Percentiles rank a stretch among this genome's conserved stretches.
Evolutionary conservation across 2,113 vertebrate genomes (phyloP).

Genomic region (Oxyura jamaicensis): DNA sequence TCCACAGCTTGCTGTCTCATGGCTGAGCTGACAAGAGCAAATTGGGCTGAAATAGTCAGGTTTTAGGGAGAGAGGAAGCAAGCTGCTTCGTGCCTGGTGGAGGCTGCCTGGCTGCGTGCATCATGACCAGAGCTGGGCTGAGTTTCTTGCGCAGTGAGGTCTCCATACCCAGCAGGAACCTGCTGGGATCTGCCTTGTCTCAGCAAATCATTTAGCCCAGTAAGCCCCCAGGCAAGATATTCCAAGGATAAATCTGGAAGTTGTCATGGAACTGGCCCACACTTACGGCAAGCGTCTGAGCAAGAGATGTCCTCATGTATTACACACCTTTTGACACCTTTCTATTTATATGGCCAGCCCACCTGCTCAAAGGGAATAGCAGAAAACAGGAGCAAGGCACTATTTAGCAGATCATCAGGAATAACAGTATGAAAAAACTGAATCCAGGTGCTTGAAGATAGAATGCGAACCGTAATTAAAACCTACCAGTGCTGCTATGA

Average conservation of each 20-base stretch:
- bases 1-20: background rate
- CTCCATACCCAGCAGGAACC: background rate
- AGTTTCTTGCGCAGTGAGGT: fast-evolving
- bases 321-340: background rate
- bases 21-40: constrained; percentile 15
- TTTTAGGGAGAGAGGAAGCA: background rate
- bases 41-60: constrained; percentile 18
- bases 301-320: background rate
- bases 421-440: constrained; percentile 31
- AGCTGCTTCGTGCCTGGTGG: fast-evolving
- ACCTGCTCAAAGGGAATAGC: background rate
- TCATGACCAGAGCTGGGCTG: background rate
- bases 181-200: background rate
- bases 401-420: constrained; percentile 27
- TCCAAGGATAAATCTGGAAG: background rate
- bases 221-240: background rate
- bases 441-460: constrained; percentile 62
- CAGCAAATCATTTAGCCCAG: background rate
- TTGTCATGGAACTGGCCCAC: background rate
- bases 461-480: constrained; percentile 64
- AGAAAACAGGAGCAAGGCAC: background rate
- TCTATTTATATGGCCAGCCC: background rate
- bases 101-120: fast-evolving
- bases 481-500: constrained; percentile 43
- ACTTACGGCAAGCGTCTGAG: fast-evolving